These are phyloP conservation scores for Brachionus rubens DNA, from an alignment of 1,140 invertebrate genomes.

Conservation along the genomic window DNA sequence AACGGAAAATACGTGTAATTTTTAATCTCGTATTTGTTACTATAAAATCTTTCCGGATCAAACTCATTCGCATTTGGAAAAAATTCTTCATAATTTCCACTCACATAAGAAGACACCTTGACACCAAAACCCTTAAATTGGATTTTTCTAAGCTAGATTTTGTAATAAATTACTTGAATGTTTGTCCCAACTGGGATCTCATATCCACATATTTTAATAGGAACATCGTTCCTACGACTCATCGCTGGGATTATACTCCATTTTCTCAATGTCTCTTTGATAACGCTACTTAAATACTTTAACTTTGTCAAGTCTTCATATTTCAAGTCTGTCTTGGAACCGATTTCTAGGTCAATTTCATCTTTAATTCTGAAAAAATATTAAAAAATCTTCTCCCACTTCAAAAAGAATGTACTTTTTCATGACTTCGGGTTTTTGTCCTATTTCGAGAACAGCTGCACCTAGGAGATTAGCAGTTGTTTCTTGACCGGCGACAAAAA, in stretches of 20 bases:
- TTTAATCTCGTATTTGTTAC: not conserved
- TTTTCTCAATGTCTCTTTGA: slow-evolving; percentile 41
- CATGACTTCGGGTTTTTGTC: not conserved
- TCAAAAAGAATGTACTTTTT: not conserved
- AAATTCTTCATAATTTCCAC: slow-evolving; percentile 12
- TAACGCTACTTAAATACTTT: not conserved
- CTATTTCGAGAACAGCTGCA: not conserved
- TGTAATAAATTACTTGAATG: not conserved
- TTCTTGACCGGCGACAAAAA: slow-evolving; percentile 43
- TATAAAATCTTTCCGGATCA: slow-evolving; percentile 19
- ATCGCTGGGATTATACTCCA: not conserved
- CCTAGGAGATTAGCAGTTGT: slow-evolving; percentile 22
- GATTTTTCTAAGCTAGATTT: not conserved
- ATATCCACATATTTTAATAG: not conserved
- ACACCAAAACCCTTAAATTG: not conserved
- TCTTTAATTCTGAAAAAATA: slow-evolving; percentile 8
- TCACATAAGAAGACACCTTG: not conserved
- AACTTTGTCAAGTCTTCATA: slow-evolving; percentile 7
- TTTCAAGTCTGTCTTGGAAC: not conserved
- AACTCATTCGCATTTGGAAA: slow-evolving; percentile 4
- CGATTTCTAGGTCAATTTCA: slow-evolving; percentile 17
- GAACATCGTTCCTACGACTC: not conserved
- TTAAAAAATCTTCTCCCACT: not conserved
- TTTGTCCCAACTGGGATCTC: not conserved
- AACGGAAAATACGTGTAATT: slow-evolving; percentile 39